Evolutionary conservation across 1,140 invertebrate genomes (phyloP), one percentile per base, ranked within the genome.

Genomic region (Sinella curviseta): DNA sequence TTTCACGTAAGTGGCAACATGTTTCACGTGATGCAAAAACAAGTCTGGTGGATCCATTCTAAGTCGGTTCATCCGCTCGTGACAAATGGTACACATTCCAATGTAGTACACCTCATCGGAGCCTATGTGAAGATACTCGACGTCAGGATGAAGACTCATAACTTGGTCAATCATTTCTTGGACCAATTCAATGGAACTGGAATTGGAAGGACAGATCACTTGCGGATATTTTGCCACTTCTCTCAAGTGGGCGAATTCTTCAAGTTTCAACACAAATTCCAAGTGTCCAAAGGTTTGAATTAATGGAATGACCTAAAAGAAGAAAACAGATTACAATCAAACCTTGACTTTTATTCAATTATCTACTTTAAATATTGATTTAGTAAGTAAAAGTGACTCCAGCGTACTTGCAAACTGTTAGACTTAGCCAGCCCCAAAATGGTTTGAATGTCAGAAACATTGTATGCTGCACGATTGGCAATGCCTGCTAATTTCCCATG

Each of bases 101-200:
- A 90, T 82, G 75, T 89, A 86, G 86, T 90, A 93, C 0, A 95
- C 86, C 87, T 95, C 94, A 85, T 95, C 93, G 76, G 92, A 93
- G 3, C 94, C 94, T 77, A 95, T 92, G 83, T 95, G 93, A 3
- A 95, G 85, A 83, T 92, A 92, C 55, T 92, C 90, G 39, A 93
- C 88, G 57, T 90, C 76, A 0, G 89, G 88, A 85, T 92, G 90
- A 78, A 85, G 79, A 35, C 77, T 78, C 35, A 90, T 86, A 36
- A 89, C 88, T 83, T 90, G 89, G 60, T 84, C 78, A 26, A 91
- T 88, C 86, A 92, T 90, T 78, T 88, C 86, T 54, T 86, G 85
- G 1, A 92, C 83, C 17, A 91, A 79, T 17, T 85, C 84, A 77
- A 89, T 85, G 1, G 89, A 87, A 76, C 87, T 87, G 70, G 88